Evolutionary conservation across 2,797 vertebrate species (phyloP).

Genomic region (Pempheris klunzingeri): DNA sequence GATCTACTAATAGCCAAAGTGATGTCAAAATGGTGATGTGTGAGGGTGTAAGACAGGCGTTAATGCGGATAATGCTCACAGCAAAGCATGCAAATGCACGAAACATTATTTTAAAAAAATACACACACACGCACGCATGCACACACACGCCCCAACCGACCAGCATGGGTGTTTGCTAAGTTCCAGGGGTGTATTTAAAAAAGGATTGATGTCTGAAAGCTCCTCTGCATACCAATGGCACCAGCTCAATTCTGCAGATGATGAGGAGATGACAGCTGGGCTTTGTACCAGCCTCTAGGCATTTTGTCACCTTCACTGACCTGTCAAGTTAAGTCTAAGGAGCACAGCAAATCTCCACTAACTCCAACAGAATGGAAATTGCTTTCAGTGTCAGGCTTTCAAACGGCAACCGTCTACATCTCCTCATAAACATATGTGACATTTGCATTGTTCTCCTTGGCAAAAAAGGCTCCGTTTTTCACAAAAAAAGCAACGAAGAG

Average conservation of each 20-base stretch:
- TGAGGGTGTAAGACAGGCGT: background rate
- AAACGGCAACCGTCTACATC: constrained; percentile 27
- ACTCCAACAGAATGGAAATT: constrained; percentile 62
- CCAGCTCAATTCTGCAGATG: constrained; percentile 50
- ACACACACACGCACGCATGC: no score
- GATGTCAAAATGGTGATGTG: background rate
- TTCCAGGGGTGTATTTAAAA: constrained; percentile 50
- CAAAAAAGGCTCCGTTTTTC: constrained; percentile 18
- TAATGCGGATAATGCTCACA: background rate
- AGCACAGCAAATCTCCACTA: constrained; percentile 49
- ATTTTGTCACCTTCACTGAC: constrained; percentile 72
- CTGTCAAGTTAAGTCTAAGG: constrained; percentile 56
- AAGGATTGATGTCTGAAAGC: constrained; percentile 42
- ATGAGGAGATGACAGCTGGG: constrained; percentile 63
- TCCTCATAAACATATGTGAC: constrained; percentile 40
- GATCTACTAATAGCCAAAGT: background rate
- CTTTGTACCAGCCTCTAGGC: constrained; percentile 61
- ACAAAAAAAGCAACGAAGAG: constrained; percentile 35
- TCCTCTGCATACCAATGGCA: constrained; percentile 55
- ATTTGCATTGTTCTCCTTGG: constrained; percentile 33
- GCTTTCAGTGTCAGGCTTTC: constrained; percentile 38
- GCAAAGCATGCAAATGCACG: constrained; percentile 13
- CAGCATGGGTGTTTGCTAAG: constrained; percentile 22
- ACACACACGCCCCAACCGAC: constrained; percentile 5
- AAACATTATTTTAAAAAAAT: background rate